phyloP scores from a whole-genome alignment of 1,140 invertebrate species.

The Armadillidium nasatum region DNA sequence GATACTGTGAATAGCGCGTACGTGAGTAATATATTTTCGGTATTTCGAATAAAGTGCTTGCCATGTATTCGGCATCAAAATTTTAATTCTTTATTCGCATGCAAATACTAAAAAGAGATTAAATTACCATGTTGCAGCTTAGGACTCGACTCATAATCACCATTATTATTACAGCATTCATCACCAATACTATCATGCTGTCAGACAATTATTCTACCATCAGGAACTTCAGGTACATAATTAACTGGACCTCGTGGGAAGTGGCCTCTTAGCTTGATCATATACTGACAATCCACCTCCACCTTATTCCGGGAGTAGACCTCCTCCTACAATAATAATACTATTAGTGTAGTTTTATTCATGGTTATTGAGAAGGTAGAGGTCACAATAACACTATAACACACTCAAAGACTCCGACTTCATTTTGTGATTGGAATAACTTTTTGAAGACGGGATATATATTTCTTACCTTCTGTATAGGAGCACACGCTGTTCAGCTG shows the following conservation, averaged over 20 bases:
- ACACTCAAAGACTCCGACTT: slow-evolving; percentile 48
- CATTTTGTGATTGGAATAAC: too few relatives aligned
- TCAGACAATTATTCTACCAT: neutral
- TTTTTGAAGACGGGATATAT: too few relatives aligned
- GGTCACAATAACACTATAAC: slow-evolving; percentile 65
- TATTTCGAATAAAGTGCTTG: too few relatives aligned
- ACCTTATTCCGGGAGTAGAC: slow-evolving; percentile 46
- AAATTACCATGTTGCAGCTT: too few relatives aligned
- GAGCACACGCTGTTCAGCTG: too few relatives aligned
- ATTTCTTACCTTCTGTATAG: too few relatives aligned
- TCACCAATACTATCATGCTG: slow-evolving; percentile 23
- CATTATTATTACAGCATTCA: slow-evolving; percentile 28
- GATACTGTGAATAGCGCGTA: too few relatives aligned
- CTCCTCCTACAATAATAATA: slow-evolving; percentile 51
- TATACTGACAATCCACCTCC: slow-evolving; percentile 44
- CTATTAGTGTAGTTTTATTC: too few relatives aligned
- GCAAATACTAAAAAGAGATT: too few relatives aligned
- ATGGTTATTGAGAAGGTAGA: slow-evolving; percentile 64
- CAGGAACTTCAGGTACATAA: neutral
- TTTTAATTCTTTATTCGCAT: too few relatives aligned
- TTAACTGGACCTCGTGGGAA: slow-evolving; percentile 31
- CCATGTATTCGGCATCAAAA: too few relatives aligned
- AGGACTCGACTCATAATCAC: slow-evolving; percentile 20
- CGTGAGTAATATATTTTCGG: too few relatives aligned
- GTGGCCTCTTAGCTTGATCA: slow-evolving; percentile 41